phyloP scores from a whole-genome alignment of 2,888 invertebrate species.

The Eristalis pertinax region DNA sequence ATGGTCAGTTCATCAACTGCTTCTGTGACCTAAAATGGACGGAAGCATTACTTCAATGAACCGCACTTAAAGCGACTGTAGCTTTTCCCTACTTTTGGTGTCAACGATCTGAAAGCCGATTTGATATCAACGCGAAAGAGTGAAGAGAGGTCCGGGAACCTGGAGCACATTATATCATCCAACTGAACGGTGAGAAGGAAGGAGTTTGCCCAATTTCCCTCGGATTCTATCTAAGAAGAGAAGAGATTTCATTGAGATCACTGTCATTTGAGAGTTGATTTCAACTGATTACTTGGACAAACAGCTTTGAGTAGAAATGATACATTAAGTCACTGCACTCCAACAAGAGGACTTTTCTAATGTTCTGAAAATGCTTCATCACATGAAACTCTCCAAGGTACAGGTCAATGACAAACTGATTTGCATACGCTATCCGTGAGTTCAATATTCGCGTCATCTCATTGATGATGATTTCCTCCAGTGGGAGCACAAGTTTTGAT shows the following conservation, averaged over 20 bases:
- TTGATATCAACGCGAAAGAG: slow-evolving; percentile 76
- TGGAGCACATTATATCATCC: slow-evolving; percentile 81
- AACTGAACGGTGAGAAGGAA: slow-evolving; percentile 81
- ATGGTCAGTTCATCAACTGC: slow-evolving; percentile 78
- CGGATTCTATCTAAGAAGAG: slow-evolving; percentile 80
- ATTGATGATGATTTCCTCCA: slow-evolving; percentile 80
- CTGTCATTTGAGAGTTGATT: background rate
- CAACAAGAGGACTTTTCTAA: slow-evolving; percentile 83
- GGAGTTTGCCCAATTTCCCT: slow-evolving; percentile 81
- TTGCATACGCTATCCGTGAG: slow-evolving; percentile 80
- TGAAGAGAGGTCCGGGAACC: slow-evolving; percentile 79
- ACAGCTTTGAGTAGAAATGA: slow-evolving; percentile 82
- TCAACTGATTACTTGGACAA: slow-evolving; percentile 80
- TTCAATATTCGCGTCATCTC: slow-evolving; percentile 81
- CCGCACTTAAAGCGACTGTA: background rate
- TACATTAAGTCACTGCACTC: slow-evolving; percentile 83
- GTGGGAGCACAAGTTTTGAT: slow-evolving; percentile 77
- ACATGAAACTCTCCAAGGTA: slow-evolving; percentile 82
- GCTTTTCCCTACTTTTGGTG: slow-evolving; percentile 73
- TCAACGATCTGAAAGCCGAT: slow-evolving; percentile 74
- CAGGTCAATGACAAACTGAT: slow-evolving; percentile 82
- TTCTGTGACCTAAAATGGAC: slow-evolving; percentile 74
- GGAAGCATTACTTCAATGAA: background rate
- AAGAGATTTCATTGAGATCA: background rate
- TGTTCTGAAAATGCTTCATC: slow-evolving; percentile 81